A percentile compares a stretch with the other conserved stretches of the same genome.
These are phyloP conservation scores for Macrochelys suwanniensis DNA, from an alignment of 2,797 vertebrate genomes.

Conservation along the genomic window DNA sequence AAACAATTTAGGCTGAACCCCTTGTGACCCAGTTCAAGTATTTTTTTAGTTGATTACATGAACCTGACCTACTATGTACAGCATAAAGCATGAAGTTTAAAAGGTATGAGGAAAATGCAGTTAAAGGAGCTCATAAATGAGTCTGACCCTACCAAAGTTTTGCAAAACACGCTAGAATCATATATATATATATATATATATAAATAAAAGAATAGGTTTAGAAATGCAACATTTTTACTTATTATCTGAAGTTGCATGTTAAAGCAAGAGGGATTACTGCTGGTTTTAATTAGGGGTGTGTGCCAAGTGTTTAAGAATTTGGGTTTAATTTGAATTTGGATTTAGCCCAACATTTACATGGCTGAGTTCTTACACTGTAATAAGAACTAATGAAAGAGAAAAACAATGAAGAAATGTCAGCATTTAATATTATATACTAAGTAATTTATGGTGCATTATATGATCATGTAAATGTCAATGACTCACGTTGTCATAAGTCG, in stretches of 20 bases:
- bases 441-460: slow-evolving; percentile 52
- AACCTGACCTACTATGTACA: slow-evolving; percentile 66
- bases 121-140: slow-evolving; percentile 80
- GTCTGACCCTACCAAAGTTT: slow-evolving; percentile 73
- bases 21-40: slow-evolving; percentile 71
- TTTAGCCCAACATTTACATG: slow-evolving; percentile 55
- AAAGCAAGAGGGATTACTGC: slow-evolving; percentile 28
- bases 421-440: slow-evolving; percentile 55
- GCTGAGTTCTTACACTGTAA: slow-evolving; percentile 54
- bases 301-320: slow-evolving; percentile 66
- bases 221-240: slow-evolving; percentile 66
- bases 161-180: slow-evolving; percentile 70
- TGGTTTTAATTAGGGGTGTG: slow-evolving; percentile 65
- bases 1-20: slow-evolving; percentile 67
- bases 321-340: slow-evolving; percentile 71
- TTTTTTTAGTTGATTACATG: slow-evolving; percentile 48
- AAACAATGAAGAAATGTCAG: slow-evolving; percentile 60
- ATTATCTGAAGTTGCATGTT: slow-evolving; percentile 45
- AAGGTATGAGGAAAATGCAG: slow-evolving; percentile 75
- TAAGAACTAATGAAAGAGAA: slow-evolving; percentile 47
- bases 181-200: background rate
- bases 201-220: slow-evolving; percentile 62
- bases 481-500: slow-evolving; percentile 30
- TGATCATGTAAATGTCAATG: slow-evolving; percentile 47
- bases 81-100: slow-evolving; percentile 60